These are phyloP conservation scores for Lamprologus speciosus DNA, from an alignment of 2,113 vertebrate species.

Conservation along the genomic window DNA sequence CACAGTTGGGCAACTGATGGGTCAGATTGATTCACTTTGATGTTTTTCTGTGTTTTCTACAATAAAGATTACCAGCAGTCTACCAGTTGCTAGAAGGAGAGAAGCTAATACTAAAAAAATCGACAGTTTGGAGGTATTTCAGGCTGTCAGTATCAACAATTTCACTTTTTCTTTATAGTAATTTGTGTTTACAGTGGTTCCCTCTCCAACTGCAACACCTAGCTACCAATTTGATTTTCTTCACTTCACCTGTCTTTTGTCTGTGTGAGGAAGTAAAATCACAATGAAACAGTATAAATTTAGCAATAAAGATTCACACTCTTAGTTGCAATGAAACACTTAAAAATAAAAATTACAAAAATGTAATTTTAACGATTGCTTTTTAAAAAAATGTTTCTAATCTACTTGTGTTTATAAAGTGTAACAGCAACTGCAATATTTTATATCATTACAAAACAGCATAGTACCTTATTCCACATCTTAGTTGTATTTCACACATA, in stretches of 20 bases:
- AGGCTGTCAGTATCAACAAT: neutral
- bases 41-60: neutral
- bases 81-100: neutral
- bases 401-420: neutral
- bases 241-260: neutral
- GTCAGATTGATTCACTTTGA: neutral
- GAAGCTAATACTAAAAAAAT: neutral
- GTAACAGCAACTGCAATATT: neutral
- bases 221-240: neutral
- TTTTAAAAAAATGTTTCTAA: neutral
- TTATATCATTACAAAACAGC: neutral
- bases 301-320: neutral
- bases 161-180: neutral
- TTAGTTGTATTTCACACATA: neutral
- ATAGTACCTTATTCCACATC: neutral
- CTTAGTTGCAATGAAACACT: neutral
- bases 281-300: neutral
- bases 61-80: neutral
- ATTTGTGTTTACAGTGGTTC: neutral
- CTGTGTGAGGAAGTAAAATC: neutral
- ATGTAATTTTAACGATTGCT: neutral
- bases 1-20: neutral
- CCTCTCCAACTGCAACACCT: neutral
- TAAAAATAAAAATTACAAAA: neutral
- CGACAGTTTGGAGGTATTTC: neutral